Percentiles rank a stretch among this genome's conserved stretches.
Evolutionary conservation across 2,113 vertebrate species (phyloP).

Genomic region (Heptranchias perlo): DNA sequence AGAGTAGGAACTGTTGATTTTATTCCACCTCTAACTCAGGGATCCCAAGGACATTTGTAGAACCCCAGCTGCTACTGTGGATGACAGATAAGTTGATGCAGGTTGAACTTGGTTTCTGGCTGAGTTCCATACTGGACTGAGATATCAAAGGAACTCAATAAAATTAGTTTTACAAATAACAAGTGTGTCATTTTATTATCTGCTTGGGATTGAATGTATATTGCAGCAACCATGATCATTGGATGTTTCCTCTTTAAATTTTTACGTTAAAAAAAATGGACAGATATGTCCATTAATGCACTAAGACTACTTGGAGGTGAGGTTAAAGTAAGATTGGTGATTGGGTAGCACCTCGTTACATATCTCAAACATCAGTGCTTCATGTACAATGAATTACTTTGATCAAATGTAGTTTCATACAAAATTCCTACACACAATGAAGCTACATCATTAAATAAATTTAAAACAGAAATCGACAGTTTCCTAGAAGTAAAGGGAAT

Average conservation of each 20-base stretch:
- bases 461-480: too few species aligned
- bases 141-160: not conserved
- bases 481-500: too few species aligned
- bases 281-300: not conserved
- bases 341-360: not conserved
- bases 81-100: not conserved
- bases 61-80: not conserved
- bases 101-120: not conserved
- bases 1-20: not conserved
- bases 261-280: not conserved
- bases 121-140: not conserved
- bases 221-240: not conserved
- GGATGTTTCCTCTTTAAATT: not conserved
- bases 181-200: not conserved
- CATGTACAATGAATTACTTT: too few species aligned
- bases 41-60: not conserved
- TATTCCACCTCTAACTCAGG: not conserved
- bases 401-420: too few species aligned
- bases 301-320: not conserved
- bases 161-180: conserved; percentile 12
- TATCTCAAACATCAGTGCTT: too few species aligned
- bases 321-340: not conserved
- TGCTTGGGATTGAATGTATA: not conserved
- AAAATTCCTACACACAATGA: too few species aligned
- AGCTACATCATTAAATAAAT: too few species aligned